Percentiles rank a stretch among this genome's conserved stretches.
Evolutionary conservation across 2,888 invertebrate genomes (phyloP).

Genomic region (Lycophotia porphyrea): DNA sequence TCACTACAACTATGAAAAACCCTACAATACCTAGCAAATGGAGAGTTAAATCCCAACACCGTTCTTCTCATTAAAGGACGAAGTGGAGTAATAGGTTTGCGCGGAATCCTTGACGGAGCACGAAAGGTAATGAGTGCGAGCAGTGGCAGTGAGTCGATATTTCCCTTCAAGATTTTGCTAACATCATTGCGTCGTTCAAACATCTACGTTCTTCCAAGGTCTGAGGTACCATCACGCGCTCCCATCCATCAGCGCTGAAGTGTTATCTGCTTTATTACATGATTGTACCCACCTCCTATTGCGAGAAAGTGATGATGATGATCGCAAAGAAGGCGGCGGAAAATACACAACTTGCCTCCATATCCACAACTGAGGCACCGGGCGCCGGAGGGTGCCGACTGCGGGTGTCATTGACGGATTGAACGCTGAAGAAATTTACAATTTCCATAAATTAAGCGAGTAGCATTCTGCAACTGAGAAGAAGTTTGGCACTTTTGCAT

Average conservation of each 20-base stretch:
- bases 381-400: neutral
- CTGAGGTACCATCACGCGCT: conserved; percentile 1
- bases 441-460: neutral
- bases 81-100: too few species aligned
- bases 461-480: neutral
- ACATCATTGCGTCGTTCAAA: too few species aligned
- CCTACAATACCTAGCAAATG: too few species aligned
- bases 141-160: too few species aligned
- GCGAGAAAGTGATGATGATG: neutral
- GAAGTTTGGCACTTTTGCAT: neutral
- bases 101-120: too few species aligned
- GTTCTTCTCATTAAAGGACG: too few species aligned
- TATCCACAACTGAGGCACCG: neutral
- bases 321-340: neutral
- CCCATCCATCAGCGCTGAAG: conserved; percentile 10
- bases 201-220: too few species aligned
- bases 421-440: neutral
- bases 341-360: neutral
- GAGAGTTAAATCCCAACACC: too few species aligned
- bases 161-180: too few species aligned
- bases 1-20: too few species aligned
- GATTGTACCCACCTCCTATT: neutral
- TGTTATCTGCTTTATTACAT: conserved; percentile 32
- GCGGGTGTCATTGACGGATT: neutral
- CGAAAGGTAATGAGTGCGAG: too few species aligned